Evolutionary conservation across 2,888 invertebrate genomes (phyloP), one percentile per base, ranked within the genome.

Genomic region (Argyresthia goedartella): DNA sequence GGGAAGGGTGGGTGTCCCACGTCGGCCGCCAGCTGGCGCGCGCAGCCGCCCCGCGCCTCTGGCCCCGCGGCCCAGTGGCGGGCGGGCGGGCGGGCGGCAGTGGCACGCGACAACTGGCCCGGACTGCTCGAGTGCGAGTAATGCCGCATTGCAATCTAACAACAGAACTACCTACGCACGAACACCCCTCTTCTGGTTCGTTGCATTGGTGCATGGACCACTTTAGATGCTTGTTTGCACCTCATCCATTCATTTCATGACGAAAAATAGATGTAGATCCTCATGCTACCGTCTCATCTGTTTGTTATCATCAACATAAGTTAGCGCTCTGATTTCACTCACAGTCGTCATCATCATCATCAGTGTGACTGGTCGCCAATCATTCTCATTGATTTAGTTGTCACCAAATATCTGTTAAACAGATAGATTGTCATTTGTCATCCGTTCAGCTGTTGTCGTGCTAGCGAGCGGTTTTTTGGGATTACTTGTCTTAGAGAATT

Each of bases 141-240:
- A 85, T 84, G 85, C 73, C 73, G 80, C 66, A 67, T 66, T 58
- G 67, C 64, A 36, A 35, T 46, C 69, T 70, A 64, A 73, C 73
- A 80, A 67, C 81, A 72, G 76, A 74, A 76, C 71, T 72, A 25
- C 68, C 80, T 70, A 63, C 79, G 78, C 76, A 77, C 77, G 75
- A 81, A 76, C 73, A 39, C 67, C 75, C 70, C 72, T 68, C 73
- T 68, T 70, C 65, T 77, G 85, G 85, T 86, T 85, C 85, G 85
- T 86, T 80, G 84, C 84, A 77, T 73, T 68, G 65, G 77, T 79
- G 85, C 85, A 86, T 85, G 85, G 69, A 76, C 85, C 85, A 84
- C 81, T 69, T 71, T 86, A 85, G 84, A 79, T 66, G 85, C 85
- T 85, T 85, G 61, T 50, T 42, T 41, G 50, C 50, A 51, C 50